Conservation (phyloP, 2,797 vertebrate genomes). For the Benthosema pterotum region DNA sequence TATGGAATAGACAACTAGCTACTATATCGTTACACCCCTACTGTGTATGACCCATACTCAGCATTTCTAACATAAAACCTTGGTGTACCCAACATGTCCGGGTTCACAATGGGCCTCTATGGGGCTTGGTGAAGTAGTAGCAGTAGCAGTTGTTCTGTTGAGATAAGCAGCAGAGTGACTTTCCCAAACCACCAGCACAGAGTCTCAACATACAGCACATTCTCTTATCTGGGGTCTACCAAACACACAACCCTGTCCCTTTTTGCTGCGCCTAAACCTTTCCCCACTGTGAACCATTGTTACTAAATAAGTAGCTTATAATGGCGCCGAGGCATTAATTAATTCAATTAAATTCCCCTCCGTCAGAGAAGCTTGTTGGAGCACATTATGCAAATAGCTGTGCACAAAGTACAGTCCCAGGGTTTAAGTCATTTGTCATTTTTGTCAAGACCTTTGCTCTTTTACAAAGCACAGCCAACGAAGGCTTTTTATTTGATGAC, state of each 20-base stretch:
- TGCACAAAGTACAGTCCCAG: background rate
- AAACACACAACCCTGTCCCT: background rate
- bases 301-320: conserved; percentile 7
- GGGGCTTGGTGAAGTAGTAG: no score
- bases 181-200: background rate
- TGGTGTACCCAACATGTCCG: no score
- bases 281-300: background rate
- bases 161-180: no score
- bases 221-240: conserved; percentile 34
- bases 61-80: no score
- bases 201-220: conserved; percentile 26
- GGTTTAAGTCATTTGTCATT: conserved; percentile 3
- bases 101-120: no score
- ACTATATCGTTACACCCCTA: no score
- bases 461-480: background rate
- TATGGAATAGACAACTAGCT: no score
- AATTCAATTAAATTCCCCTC: conserved; percentile 15
- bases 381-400: conserved; percentile 17
- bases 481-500: background rate
- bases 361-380: conserved; percentile 11
- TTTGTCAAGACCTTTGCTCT: background rate
- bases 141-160: no score
- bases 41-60: no score
- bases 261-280: conserved; percentile 12
- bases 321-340: conserved; percentile 15